Conservation (phyloP, 2,888 invertebrate genomes). For the Deilephila porcellus region DNA sequence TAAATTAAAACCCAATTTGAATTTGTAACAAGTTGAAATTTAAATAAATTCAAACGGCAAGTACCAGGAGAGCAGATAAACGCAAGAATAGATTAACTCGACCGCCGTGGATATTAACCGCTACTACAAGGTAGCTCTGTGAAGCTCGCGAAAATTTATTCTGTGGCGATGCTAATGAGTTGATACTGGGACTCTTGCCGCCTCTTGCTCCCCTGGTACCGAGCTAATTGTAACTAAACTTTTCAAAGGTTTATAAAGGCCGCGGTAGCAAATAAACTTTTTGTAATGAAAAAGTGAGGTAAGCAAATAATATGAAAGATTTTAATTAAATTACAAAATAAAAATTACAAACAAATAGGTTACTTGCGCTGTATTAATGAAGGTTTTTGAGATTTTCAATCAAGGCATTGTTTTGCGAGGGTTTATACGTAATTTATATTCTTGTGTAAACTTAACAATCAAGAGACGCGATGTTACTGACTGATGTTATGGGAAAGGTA, state of each 20-base stretch:
- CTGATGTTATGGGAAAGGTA: too few relatives aligned
- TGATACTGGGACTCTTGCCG: constrained; percentile 45
- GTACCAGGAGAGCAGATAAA: constrained; percentile 50
- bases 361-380: neutral
- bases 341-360: neutral
- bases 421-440: neutral
- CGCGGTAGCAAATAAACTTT: neutral
- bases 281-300: neutral
- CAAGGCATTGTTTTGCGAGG: neutral
- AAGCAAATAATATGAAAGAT: neutral
- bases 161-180: constrained; percentile 58
- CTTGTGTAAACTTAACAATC: too few relatives aligned
- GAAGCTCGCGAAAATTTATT: constrained; percentile 49
- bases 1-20: constrained; percentile 23
- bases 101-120: constrained; percentile 46
- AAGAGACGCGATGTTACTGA: too few relatives aligned
- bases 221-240: constrained; percentile 43
- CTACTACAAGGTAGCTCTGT: constrained; percentile 41
- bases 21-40: constrained; percentile 20
- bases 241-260: constrained; percentile 31
- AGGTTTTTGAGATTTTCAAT: neutral
- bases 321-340: neutral
- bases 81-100: constrained; percentile 55
- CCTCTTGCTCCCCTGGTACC: constrained; percentile 47
- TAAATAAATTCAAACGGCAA: constrained; percentile 43